Percentiles rank a stretch among this genome's conserved stretches.
Evolutionary conservation across 1,140 invertebrate species (phyloP).

Genomic region (Coptotermes formosanus): DNA sequence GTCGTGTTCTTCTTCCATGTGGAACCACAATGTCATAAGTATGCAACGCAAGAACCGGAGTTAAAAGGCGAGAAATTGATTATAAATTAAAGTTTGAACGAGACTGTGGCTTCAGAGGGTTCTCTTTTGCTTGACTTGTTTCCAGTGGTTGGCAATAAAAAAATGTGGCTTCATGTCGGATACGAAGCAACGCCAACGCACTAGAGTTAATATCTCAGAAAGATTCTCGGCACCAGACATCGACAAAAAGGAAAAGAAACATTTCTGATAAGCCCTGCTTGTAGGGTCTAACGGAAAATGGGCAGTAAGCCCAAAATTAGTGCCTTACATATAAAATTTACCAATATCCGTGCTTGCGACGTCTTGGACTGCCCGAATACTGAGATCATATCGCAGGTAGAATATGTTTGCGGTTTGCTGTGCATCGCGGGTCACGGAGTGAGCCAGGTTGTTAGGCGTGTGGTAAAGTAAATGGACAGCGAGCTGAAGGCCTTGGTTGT

Average conservation of each 20-base stretch:
- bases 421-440: too few relatives aligned
- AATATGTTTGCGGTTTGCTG: too few relatives aligned
- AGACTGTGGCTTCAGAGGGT: not conserved
- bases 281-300: too few relatives aligned
- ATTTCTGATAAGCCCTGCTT: not conserved
- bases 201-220: not conserved
- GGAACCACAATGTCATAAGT: not conserved
- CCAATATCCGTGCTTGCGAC: too few relatives aligned
- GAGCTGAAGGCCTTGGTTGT: too few relatives aligned
- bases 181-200: not conserved
- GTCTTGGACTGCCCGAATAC: too few relatives aligned
- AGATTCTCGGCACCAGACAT: not conserved
- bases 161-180: not conserved
- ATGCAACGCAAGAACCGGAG: not conserved
- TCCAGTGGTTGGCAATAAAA: not conserved
- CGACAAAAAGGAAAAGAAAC: not conserved
- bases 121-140: not conserved
- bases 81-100: conserved; percentile 2
- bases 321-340: too few relatives aligned
- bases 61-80: conserved; percentile 13
- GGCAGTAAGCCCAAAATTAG: too few relatives aligned
- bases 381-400: too few relatives aligned
- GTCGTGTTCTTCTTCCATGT: not conserved
- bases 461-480: too few relatives aligned
- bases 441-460: too few relatives aligned